Evolutionary conservation across 2,113 vertebrate genomes (phyloP).

Genomic region (Ammodytes marinus): DNA sequence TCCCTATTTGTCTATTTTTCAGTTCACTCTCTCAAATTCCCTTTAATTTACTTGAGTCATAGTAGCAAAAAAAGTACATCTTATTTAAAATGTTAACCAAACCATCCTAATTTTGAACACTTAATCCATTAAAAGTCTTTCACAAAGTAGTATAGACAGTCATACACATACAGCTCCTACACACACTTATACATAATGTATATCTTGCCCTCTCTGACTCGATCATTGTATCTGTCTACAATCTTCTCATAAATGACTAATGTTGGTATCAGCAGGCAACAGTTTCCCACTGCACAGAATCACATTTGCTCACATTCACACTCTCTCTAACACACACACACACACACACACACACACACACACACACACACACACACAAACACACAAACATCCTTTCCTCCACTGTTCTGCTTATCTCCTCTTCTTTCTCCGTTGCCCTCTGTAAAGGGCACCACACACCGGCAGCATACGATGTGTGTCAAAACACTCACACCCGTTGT

Average conservation of each 20-base stretch:
- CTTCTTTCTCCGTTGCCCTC: constrained; percentile 9
- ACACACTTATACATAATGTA: constrained; percentile 18
- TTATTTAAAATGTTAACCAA: background rate
- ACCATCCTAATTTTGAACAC: no score
- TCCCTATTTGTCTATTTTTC: background rate
- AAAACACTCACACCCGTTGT: background rate
- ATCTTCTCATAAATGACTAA: constrained; percentile 59
- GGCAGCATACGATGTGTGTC: background rate
- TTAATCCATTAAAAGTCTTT: background rate
- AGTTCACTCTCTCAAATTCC: background rate
- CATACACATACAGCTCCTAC: background rate
- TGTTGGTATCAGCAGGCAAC: constrained; percentile 47
- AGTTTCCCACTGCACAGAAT: constrained; percentile 37
- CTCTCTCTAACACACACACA: background rate
- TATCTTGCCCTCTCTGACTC: constrained; percentile 24
- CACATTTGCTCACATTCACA: background rate
- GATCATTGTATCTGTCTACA: constrained; percentile 17
- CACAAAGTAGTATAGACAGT: background rate
- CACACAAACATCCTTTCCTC: background rate
- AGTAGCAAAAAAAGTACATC: background rate
- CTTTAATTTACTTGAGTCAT: background rate
- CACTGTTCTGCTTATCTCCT: constrained; percentile 10
- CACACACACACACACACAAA: background rate
- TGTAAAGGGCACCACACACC: constrained; percentile 37
- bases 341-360: background rate